Conservation (phyloP, 2,888 invertebrate genomes). For the Tenthredo scrophulariae region DNA sequence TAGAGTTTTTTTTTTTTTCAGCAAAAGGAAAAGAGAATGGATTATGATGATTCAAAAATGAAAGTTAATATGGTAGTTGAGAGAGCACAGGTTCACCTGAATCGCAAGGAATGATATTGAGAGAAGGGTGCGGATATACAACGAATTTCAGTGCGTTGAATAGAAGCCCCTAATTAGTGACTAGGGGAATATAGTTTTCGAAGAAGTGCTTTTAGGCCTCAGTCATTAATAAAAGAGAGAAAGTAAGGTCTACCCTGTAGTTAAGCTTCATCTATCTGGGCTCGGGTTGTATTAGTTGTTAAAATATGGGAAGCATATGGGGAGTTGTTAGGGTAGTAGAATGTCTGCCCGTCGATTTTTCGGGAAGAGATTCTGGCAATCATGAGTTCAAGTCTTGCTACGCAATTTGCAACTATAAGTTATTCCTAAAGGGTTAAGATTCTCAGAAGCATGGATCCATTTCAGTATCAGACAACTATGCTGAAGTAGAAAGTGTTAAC, state of each 20-base stretch:
- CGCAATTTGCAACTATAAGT: not conserved
- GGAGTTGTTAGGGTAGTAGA: not conserved
- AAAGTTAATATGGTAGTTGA: not conserved
- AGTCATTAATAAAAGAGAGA: not conserved
- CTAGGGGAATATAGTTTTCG: constrained; percentile 66
- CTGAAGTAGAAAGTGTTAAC: constrained; percentile 48
- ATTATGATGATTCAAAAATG: not conserved
- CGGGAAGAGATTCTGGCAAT: not conserved
- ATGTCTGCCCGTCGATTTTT: not conserved
- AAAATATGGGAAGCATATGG: too few species aligned
- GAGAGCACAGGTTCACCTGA: not conserved
- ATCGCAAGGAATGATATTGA: not conserved
- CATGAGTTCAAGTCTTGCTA: not conserved
- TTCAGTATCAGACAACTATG: constrained; percentile 64
- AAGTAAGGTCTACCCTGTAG: not conserved
- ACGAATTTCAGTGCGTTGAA: constrained; percentile 61
- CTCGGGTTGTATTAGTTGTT: not conserved
- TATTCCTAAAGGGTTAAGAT: constrained; percentile 59
- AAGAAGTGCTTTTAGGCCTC: constrained; percentile 59
- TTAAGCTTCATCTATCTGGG: not conserved
- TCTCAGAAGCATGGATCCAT: constrained; percentile 66
- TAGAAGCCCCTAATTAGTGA: constrained; percentile 71
- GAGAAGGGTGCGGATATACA: not conserved
- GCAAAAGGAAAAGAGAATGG: not conserved
- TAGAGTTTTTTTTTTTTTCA: not conserved